A percentile compares a stretch with the other conserved stretches of the same genome.
phyloP scores from a whole-genome alignment of 2,888 invertebrate species.

The Neoaliturus tenellus region DNA sequence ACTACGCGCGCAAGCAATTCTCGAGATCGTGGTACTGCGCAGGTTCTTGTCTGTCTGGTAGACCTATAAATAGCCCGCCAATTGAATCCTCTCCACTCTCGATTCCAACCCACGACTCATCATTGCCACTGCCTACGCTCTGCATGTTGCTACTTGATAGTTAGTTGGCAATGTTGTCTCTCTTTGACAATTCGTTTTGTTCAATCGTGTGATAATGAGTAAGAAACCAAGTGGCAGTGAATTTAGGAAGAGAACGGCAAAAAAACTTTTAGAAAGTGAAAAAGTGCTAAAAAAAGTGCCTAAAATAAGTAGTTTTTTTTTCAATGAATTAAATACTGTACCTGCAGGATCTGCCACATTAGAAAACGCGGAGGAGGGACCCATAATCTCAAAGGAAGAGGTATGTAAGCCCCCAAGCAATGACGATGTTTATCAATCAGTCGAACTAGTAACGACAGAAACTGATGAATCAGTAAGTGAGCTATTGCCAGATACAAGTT shows the following conservation, averaged over 20 bases:
- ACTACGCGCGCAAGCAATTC: no score
- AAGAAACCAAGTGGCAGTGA: slow-evolving; percentile 43
- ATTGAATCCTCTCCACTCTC: no score
- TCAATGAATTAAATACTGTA: background rate
- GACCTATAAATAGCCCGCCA: no score
- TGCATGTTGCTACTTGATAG: no score
- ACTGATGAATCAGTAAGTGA: background rate
- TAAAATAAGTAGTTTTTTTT: slow-evolving; percentile 30
- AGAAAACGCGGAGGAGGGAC: background rate
- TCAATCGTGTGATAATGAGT: no score
- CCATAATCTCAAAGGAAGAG: background rate
- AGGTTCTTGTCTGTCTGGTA: no score
- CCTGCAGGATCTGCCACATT: background rate
- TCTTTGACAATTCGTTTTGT: no score
- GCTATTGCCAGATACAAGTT: background rate
- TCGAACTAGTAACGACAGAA: background rate
- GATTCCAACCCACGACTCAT: no score
- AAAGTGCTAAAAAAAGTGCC: slow-evolving; percentile 29
- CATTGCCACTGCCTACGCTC: no score
- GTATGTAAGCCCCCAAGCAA: slow-evolving; percentile 26
- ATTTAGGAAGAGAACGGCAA: slow-evolving; percentile 22
- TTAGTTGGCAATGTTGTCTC: no score
- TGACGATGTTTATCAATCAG: slow-evolving; percentile 22
- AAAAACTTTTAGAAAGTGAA: slow-evolving; percentile 19
- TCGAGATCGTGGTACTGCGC: no score